Base-by-base conservation (phyloP, 2,888 invertebrate species). In the Theretra japonica region DNA sequence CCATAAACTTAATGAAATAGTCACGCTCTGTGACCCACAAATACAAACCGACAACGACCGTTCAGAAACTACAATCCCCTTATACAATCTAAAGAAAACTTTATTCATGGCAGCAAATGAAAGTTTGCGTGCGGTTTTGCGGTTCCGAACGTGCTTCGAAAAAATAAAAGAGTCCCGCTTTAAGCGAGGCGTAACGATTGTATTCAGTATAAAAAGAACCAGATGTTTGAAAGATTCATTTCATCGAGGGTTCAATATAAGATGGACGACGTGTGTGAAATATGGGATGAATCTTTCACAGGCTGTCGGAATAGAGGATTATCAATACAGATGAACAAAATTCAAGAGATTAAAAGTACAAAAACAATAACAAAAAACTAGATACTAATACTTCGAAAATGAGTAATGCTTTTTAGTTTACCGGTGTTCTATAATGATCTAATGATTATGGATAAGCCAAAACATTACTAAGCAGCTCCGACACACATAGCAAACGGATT, bases 1-100 rank as follows among this genome's bases (percentile, higher is more conserved):
- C 70, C 70, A 71, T 56, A 65, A 41, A 65, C 50, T 57, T 71
- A 71, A 71, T 72, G 53, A 72, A 72, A 72, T 53, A 60, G 69
- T 72, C 72, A 72, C 69, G 72, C 72, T 72, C 53, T 60, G 30
- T 59, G 69, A 59, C 58, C 53, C 48, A 50, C 19, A 4, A 50
- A 28, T 23, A 53, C 72, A 60, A 72, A 69, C n/a, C 69, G 50
- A 71, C 28, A 56, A 59, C 30, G 56, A 50, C 72, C 28, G 59
- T 53, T 71, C 19, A n/a, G 28, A 60, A 60, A 72, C 53, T 15
- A 50, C 60, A 17, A 59, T 53, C n/a, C 30, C 50, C 25, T 23
- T 69, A 15, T 59, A 21, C 19, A 6, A 53, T 69, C 19, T 50
- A 69, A 69, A 72, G 21, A 69, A 72, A 53, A 59, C 30, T 19